Evolutionary conservation across 30 jellyfish, hydroid and myxozoan genomes (phyloP), one percentile per base, ranked within the genome.

Genomic region (Turritopsis rubra): DNA sequence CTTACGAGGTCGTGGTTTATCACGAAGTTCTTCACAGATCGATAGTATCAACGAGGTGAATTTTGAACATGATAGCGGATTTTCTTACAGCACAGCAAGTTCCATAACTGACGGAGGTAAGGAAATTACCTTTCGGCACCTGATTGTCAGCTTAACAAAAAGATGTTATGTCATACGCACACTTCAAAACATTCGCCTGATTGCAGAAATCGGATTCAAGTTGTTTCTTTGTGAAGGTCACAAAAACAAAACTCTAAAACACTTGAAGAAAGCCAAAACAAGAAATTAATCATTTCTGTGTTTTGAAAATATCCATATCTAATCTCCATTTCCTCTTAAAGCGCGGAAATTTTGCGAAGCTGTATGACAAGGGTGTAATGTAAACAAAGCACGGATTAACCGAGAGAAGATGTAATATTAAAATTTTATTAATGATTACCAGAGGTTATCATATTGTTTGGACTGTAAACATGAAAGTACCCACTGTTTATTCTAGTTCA

Each of bases 11-110:
- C 26, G 82, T n/a, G 93, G 96, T 65, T 83, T 90, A 41, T 90
- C 95, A 18, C 86, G 97, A 3, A 84, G 95, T 79, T 80, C 84
- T 86, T 83, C 97, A 13, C 88, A 90, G 21, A 85, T 90, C 4
- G 88, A 90, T 3, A 53, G n/a, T 8, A 41, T 41, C 52, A 18
- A 73, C 21, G 98, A 92, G 71, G 80, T 83, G 8, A 82, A 79
- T 53, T 20, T 53, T 19, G 99, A 93, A n/a, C 91, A 83, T 19
- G 99, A 93, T 72, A 88, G 96, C 73, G 99, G 99, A 1, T 93
- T 81, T 75, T 88, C 95, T 83, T 93, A 93, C 91, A 93, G 99
- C 75, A 93, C 99, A 29, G 83, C 96, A 27, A 89, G 99, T 73
- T 93, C 99, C 1, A 83, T 93, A 20, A 93, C 83, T 73, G 99